Evolutionary conservation across 2,113 vertebrate genomes (phyloP), one percentile per base, ranked within the genome.

Genomic region (Henicopernis longicauda): DNA sequence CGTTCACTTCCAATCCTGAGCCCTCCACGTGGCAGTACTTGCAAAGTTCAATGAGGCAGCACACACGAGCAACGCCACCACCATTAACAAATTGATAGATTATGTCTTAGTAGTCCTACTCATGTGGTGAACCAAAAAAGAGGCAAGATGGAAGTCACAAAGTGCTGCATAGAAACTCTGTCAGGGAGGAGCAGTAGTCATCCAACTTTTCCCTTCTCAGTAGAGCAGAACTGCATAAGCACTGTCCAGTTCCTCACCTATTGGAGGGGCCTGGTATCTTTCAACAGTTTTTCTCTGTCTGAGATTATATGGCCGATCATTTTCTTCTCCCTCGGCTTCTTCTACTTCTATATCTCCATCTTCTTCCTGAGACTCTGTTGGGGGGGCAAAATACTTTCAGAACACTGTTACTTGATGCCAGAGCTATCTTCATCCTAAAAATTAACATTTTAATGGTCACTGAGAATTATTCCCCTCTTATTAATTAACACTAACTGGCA

Each of bases 251-350:
- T 80, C 62, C 89, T 95, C 96, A 99, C 99, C 99, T 95, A 99
- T 99, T 77, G 99, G 99, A 66, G 99, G 99, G 25, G 99, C 99
- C 95, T 99, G 99, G 34, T 99, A 99, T 97, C 99, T 97, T 96
- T 99, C 99, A 95, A 99, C 99, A 16, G 99, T 99, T 98, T 99
- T 99, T 49, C 99, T 99, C 97, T 99, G 99, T 98, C 99, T 98
- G 95, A 99, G 98, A 97, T 99, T 99, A 97, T 99, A 99, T 0
- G 99, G 99, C 10, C 99, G 98, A 97, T 99, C 99, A 27, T 99
- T 99, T 96, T 99, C 99, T 97, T 99, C 99, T 88, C 98, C 99
- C 90, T 99, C 99, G 5, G 98, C 99, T 97, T 99, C 99, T 96
- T 99, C 99, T 85, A 98, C 99, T 98, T 99, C 99, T 94, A 99